These are phyloP conservation scores for Ianthella basta DNA, from an alignment of 37 sponge, comb jelly and placozoan genomes.

Conservation along the genomic window DNA sequence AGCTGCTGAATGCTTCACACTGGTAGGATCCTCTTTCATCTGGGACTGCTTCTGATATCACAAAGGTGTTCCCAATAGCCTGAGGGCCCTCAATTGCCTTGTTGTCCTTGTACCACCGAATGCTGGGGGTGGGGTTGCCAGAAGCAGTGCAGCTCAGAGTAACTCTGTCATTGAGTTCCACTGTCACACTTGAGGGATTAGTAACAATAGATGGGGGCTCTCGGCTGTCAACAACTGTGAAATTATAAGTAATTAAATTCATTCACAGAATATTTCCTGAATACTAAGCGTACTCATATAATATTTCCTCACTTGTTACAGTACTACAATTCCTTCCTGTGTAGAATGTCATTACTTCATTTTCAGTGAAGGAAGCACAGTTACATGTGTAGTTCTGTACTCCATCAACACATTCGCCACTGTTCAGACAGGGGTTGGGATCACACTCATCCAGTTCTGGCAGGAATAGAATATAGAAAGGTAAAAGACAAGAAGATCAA, in stretches of 20 bases:
- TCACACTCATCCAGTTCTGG: no score
- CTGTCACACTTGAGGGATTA: not conserved
- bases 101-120: not conserved
- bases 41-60: not conserved
- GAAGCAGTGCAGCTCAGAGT: not conserved
- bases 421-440: no score
- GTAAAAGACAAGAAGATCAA: no score
- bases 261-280: no score
- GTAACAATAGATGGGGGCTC: not conserved
- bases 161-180: not conserved
- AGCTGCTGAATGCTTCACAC: not conserved
- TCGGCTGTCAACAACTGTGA: not conserved
- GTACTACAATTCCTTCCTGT: no score
- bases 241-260: not conserved
- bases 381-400: no score
- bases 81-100: conserved; percentile 12
- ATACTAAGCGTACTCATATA: no score
- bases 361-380: no score
- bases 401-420: no score
- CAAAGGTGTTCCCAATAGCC: not conserved
- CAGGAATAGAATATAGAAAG: no score
- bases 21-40: not conserved
- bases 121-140: not conserved
- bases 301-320: no score
- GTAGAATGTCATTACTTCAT: no score